A percentile compares a stretch with the other conserved stretches of the same genome.
Conservation (phyloP, 2,888 invertebrate genomes). For the Laspeyria flexula region DNA sequence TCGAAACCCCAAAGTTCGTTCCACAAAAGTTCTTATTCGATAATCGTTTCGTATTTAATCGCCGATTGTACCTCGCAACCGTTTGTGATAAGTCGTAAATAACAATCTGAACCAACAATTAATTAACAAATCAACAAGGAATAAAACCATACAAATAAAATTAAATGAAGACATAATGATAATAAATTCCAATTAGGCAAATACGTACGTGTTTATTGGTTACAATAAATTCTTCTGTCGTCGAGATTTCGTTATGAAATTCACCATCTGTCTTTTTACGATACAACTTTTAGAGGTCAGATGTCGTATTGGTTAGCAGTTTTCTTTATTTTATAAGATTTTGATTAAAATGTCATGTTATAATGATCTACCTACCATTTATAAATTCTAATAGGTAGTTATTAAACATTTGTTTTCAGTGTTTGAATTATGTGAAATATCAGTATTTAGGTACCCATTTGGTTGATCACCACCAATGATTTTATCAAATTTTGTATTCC, state of each 20-base stretch:
- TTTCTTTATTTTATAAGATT: neutral
- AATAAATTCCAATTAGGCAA: slow-evolving; percentile 31
- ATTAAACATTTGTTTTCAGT: no score
- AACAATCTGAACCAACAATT: slow-evolving; percentile 14
- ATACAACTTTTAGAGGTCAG: neutral
- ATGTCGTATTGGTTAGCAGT: neutral
- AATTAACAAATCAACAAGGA: slow-evolving; percentile 25
- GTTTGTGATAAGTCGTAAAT: slow-evolving; percentile 19
- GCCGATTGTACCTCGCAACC: neutral
- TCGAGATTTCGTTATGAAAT: neutral
- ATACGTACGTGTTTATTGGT: slow-evolving; percentile 3
- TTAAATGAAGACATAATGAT: slow-evolving; percentile 26
- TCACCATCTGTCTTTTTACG: neutral
- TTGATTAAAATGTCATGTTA: neutral
- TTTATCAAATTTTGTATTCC: no score
- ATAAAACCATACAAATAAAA: slow-evolving; percentile 26
- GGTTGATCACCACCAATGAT: no score
- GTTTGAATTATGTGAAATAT: no score
- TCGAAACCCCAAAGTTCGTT: no score
- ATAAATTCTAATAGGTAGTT: no score
- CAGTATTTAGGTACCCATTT: no score
- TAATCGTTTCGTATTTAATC: neutral
- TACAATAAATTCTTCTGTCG: neutral
- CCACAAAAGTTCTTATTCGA: neutral
- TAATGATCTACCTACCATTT: no score